Evolutionary conservation across 2,797 vertebrate genomes (phyloP).

Genomic region (Heterohyrax brucei): DNA sequence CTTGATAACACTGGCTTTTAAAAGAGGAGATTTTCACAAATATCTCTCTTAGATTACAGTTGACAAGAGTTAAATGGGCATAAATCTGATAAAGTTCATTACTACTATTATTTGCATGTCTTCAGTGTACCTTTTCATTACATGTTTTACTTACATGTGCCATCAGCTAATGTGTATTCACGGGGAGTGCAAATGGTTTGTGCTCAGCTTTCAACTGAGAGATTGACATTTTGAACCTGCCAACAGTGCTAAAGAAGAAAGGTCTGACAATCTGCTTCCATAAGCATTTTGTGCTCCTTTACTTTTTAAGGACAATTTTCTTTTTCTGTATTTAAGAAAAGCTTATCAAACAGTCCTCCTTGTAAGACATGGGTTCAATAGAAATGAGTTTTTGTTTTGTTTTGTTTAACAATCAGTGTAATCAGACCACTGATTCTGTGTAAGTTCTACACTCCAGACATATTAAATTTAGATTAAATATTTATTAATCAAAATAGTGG

Average conservation of each 20-base stretch:
- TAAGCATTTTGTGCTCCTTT: too few relatives aligned
- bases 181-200: too few relatives aligned
- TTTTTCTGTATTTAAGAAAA: too few relatives aligned
- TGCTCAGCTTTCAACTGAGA: too few relatives aligned
- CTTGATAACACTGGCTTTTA: neutral
- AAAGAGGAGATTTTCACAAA: neutral
- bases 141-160: neutral
- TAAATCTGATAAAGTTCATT: neutral
- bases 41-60: neutral
- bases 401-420: neutral
- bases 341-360: too few relatives aligned
- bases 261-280: too few relatives aligned
- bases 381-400: neutral
- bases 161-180: neutral
- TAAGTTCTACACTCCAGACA: neutral
- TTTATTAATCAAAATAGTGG: neutral
- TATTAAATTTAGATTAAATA: neutral
- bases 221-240: too few relatives aligned
- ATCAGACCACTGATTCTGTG: neutral
- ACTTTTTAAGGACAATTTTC: too few relatives aligned
- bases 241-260: too few relatives aligned
- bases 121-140: neutral
- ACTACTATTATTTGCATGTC: accelerated
- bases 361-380: too few relatives aligned
- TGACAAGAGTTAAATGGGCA: neutral